A percentile compares a stretch with the other conserved stretches of the same genome.
Evolutionary conservation across 2,888 invertebrate genomes (phyloP).

Genomic region (Colostygia pectinataria): DNA sequence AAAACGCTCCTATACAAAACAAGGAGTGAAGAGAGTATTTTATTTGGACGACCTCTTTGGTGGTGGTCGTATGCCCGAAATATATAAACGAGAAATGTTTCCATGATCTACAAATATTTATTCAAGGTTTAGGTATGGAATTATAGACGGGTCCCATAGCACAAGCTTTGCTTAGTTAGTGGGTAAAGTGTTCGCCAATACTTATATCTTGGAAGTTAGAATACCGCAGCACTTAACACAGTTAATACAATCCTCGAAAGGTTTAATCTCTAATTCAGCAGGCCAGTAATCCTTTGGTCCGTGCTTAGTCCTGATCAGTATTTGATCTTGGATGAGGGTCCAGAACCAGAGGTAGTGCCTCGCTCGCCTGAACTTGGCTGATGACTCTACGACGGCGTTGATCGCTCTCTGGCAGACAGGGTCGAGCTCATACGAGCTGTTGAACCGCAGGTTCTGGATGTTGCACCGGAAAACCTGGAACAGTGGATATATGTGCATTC

Average conservation of each 20-base stretch:
- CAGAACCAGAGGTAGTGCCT: constrained; percentile 57
- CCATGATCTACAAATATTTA: too few species aligned
- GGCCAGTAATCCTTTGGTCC: constrained; percentile 57
- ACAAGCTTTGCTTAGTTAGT: too few species aligned
- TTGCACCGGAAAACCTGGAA: constrained; percentile 69
- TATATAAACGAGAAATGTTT: too few species aligned
- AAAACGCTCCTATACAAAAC: too few species aligned
- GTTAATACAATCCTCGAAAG: constrained; percentile 33
- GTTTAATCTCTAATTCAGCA: constrained; percentile 32
- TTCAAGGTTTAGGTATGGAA: too few species aligned
- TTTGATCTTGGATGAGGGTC: constrained; percentile 50
- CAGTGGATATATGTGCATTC: too few species aligned
- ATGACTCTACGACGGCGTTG: constrained; percentile 52
- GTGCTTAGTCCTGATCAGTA: constrained; percentile 47
- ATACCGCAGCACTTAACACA: constrained; percentile 49
- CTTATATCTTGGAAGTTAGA: constrained; percentile 9
- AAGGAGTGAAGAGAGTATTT: too few species aligned
- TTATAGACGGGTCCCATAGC: too few species aligned
- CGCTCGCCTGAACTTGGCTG: constrained; percentile 51
- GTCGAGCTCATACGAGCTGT: constrained; percentile 52
- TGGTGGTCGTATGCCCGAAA: too few species aligned
- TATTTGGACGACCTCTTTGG: too few species aligned
- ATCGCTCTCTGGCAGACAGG: constrained; percentile 59
- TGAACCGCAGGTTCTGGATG: constrained; percentile 60
- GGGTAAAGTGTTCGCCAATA: too few species aligned